phyloP scores from a whole-genome alignment of 2,113 vertebrate species.

The Cynocephalus volans region DNA sequence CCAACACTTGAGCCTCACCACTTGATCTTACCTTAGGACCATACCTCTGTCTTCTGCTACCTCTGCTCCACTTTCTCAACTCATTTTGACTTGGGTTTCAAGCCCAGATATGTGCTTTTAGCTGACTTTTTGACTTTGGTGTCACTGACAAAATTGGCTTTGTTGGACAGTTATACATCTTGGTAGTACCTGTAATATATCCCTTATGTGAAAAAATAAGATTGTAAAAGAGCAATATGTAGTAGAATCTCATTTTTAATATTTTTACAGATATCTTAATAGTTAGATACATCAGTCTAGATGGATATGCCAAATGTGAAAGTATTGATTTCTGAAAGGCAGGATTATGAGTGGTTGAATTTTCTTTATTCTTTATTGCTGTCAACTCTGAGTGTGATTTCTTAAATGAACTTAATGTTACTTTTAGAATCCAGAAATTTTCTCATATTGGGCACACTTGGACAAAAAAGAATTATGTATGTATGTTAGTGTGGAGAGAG shows the following conservation, averaged over 20 bases:
- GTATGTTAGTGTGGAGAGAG: not conserved
- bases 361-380: not conserved
- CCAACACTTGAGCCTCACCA: too few species aligned
- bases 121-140: not conserved
- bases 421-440: conserved; percentile 9
- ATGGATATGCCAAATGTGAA: not conserved
- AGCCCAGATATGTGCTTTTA: not conserved
- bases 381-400: not conserved
- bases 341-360: not conserved
- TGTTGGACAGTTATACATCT: not conserved
- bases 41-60: not conserved
- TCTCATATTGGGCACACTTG: not conserved
- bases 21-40: not conserved
- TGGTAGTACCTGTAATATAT: not conserved
- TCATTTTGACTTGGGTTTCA: not conserved
- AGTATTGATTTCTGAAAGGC: not conserved
- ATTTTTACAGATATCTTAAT: not conserved
- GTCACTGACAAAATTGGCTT: not conserved
- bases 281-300: not conserved
- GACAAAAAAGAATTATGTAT: not conserved
- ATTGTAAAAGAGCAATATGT: not conserved
- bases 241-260: conserved; percentile 17
- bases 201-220: not conserved
- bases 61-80: not conserved
- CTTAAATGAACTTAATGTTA: not conserved